These are phyloP conservation scores for Rattus norvegicus DNA, from an alignment of 2,113 vertebrate genomes.

Conservation along the genomic window DNA sequence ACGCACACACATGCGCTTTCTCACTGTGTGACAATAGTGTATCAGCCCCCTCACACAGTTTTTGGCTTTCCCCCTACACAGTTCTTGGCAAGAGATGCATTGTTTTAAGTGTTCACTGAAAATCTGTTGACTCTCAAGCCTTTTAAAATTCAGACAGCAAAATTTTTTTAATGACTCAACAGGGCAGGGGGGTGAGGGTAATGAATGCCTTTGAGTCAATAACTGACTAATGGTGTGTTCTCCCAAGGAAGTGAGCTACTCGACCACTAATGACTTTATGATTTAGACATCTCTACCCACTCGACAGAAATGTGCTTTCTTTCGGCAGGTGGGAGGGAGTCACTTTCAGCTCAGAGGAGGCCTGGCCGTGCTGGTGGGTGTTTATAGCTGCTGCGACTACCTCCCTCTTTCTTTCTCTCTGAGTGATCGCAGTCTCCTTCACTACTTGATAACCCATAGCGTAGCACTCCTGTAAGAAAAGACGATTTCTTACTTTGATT, in stretches of 20 bases:
- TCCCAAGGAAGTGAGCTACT: constrained; percentile 53
- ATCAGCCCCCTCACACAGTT: background rate
- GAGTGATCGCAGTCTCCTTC: background rate
- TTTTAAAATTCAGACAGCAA: constrained; percentile 56
- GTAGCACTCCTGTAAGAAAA: background rate
- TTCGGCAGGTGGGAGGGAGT: background rate
- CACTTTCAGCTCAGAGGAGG: constrained; percentile 12
- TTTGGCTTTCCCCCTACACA: background rate
- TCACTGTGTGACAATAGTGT: background rate
- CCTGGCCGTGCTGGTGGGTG: background rate
- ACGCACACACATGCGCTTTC: background rate
- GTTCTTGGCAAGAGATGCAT: background rate
- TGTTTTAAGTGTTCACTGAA: constrained; percentile 39
- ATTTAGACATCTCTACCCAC: constrained; percentile 65
- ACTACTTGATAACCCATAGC: background rate
- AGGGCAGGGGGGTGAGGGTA: background rate
- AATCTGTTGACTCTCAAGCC: constrained; percentile 45
- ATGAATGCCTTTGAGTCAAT: constrained; percentile 60
- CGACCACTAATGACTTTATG: constrained; percentile 58
- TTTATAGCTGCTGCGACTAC: background rate
- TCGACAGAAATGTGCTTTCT: constrained; percentile 24
- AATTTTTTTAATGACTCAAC: constrained; percentile 64
- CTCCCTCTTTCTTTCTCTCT: background rate
- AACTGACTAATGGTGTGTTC: constrained; percentile 45
- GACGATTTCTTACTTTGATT: background rate